Conservation (phyloP, 2,113 vertebrate species). For the Clarias batrachus region DNA sequence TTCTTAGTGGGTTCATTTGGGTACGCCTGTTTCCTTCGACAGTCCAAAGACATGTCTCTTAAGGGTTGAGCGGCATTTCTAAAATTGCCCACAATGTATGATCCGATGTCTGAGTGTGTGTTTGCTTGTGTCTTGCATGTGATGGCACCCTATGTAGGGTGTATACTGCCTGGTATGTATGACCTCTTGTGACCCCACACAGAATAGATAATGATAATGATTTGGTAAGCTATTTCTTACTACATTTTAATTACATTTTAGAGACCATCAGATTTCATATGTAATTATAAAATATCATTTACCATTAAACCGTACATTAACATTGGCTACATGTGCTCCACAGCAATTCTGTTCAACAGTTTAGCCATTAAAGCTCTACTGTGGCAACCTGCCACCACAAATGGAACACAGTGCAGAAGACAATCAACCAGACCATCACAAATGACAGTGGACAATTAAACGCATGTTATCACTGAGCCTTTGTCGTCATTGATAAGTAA, state of each 20-base stretch:
- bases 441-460: conserved; percentile 43
- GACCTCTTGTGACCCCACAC: no score
- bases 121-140: no score
- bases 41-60: no score
- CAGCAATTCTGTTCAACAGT: conserved; percentile 1
- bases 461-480: conserved; percentile 31
- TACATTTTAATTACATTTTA: not conserved
- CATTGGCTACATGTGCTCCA: not conserved
- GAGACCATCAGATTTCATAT: not conserved
- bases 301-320: not conserved
- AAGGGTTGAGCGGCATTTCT: no score
- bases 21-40: no score
- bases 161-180: no score
- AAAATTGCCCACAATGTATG: no score
- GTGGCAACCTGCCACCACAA: not conserved
- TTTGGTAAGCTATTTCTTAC: not conserved
- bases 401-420: conserved; percentile 23
- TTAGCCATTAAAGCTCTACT: not conserved
- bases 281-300: not conserved
- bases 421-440: conserved; percentile 22
- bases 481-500: conserved; percentile 35
- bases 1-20: no score
- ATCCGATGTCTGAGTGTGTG: no score
- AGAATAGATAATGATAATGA: no score
- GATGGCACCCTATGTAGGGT: no score